phyloP scores from a whole-genome alignment of 2,113 vertebrate genomes.

The Grus americana region DNA sequence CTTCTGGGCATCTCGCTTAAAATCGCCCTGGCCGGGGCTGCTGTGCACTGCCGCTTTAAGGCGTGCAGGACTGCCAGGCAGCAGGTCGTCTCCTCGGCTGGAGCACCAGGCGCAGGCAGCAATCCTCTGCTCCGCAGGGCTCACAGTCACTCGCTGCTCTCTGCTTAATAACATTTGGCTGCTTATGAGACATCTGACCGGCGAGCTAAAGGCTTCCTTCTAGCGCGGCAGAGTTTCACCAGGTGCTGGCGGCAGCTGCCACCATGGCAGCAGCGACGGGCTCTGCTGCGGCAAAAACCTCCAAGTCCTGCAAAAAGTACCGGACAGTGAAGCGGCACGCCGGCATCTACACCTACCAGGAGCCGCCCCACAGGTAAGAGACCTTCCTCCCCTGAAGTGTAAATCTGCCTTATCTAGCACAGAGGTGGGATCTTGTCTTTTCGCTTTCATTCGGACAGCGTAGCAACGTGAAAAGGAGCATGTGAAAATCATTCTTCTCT shows the following conservation, averaged over 20 bases:
- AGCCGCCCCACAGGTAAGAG: slow-evolving; percentile 86
- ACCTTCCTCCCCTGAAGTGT: accelerated
- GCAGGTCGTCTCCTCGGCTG: not conserved
- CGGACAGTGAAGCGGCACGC: slow-evolving; percentile 81
- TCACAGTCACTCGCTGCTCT: not conserved
- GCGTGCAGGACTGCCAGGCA: not conserved
- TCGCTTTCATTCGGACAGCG: accelerated
- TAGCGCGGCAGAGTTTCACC: not conserved
- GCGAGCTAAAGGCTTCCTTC: not conserved
- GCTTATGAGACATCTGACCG: not conserved
- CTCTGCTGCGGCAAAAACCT: slow-evolving; percentile 55
- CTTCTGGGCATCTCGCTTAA: accelerated
- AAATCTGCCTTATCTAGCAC: accelerated
- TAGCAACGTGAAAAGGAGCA: accelerated
- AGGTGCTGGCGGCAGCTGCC: not conserved
- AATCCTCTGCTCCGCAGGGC: not conserved
- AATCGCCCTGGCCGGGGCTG: not conserved
- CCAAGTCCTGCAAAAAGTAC: slow-evolving; percentile 78
- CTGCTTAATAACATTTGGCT: not conserved
- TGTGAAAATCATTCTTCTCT: not conserved
- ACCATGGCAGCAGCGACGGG: slow-evolving; percentile 67
- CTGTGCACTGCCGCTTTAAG: slow-evolving; percentile 23
- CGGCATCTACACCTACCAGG: slow-evolving; percentile 82
- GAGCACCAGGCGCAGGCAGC: not conserved
- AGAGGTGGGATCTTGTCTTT: not conserved